These are phyloP conservation scores for Hystrix cristata DNA, from an alignment of 2,113 vertebrate genomes.

Conservation along the genomic window DNA sequence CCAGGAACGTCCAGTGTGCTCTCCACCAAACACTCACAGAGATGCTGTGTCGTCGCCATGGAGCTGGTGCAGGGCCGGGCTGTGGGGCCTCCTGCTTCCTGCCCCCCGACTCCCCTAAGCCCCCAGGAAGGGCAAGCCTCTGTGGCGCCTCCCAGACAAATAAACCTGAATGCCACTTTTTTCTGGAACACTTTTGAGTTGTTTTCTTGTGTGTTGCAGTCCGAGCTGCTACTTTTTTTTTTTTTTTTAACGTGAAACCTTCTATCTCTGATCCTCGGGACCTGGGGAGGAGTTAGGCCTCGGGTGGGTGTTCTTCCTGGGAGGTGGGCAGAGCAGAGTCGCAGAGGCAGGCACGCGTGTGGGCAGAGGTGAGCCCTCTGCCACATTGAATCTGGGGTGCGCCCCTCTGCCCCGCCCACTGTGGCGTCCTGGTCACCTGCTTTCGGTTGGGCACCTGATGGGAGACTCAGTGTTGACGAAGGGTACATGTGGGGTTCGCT, in stretches of 20 bases:
- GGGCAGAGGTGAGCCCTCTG: background rate
- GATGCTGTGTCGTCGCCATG: too few species aligned
- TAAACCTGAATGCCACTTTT: background rate
- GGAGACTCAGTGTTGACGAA: background rate
- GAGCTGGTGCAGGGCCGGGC: background rate
- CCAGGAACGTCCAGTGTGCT: too few species aligned
- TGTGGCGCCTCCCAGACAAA: background rate
- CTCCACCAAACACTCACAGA: too few species aligned
- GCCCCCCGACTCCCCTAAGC: background rate
- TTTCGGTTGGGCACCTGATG: background rate
- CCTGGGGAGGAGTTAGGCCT: background rate
- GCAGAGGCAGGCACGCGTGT: background rate
- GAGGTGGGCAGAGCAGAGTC: background rate
- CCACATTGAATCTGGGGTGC: background rate
- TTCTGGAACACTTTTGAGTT: background rate
- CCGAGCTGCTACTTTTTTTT: background rate
- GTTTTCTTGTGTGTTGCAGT: slow-evolving; percentile 49
- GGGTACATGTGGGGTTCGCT: background rate
- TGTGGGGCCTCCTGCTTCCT: background rate
- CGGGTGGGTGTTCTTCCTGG: background rate
- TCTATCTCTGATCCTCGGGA: background rate
- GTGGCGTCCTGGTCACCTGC: fast-evolving
- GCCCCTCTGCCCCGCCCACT: background rate
- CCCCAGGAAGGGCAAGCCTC: slow-evolving; percentile 7
- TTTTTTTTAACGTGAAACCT: background rate